A percentile compares a stretch with the other conserved stretches of the same genome.
These are phyloP conservation scores for Psittacus erithacus DNA, from an alignment of 2,113 vertebrate genomes.

Conservation along the genomic window DNA sequence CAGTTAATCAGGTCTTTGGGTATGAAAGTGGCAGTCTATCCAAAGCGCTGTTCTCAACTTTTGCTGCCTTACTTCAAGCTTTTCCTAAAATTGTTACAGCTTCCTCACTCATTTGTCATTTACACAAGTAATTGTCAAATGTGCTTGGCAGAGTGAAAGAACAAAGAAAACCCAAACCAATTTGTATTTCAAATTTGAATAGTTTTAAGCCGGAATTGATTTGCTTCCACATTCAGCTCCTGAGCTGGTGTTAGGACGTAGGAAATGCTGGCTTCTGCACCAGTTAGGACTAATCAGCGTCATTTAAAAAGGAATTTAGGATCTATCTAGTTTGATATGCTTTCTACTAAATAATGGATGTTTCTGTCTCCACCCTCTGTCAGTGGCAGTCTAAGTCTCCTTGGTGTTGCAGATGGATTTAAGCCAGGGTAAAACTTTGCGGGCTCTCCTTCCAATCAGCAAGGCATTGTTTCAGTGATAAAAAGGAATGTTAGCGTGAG, in stretches of 20 bases:
- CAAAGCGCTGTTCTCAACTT: neutral
- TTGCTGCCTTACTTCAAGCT: neutral
- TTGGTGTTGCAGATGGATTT: neutral
- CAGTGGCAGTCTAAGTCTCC: neutral
- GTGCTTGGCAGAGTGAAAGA: neutral
- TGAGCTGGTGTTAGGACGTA: neutral
- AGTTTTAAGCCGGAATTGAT: neutral
- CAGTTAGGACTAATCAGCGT: neutral
- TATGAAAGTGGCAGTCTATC: neutral
- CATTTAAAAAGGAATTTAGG: neutral
- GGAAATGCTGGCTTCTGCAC: neutral
- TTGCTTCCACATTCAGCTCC: neutral
- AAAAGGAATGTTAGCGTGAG: neutral
- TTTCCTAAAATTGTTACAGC: neutral
- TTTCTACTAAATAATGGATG: neutral
- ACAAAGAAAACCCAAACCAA: accelerated
- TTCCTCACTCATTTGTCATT: neutral
- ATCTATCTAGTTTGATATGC: neutral
- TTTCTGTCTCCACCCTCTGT: neutral
- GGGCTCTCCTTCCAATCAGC: neutral
- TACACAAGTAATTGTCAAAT: neutral
- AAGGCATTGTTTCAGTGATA: neutral
- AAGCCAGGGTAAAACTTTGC: neutral
- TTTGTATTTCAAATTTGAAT: neutral
- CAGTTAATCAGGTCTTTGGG: neutral